Conservation (phyloP, 2,888 invertebrate species). For the Coenonympha arcania region DNA sequence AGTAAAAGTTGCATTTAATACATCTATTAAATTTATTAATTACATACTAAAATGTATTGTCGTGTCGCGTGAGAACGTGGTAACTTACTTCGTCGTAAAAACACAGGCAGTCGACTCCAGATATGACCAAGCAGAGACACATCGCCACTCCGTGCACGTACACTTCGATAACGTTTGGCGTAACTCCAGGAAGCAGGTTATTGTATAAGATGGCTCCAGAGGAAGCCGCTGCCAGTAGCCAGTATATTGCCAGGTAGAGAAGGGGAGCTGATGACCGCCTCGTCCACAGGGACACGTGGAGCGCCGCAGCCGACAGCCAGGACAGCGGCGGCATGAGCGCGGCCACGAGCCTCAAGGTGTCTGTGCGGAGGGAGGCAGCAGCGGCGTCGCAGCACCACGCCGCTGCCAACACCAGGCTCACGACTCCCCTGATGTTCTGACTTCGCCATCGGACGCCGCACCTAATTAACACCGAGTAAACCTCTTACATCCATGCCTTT, state of each 20-base stretch:
- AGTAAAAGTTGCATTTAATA: too few relatives aligned
- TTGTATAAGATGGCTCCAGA: constrained; percentile 49
- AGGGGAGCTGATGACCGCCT: constrained; percentile 57
- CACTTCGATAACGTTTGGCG: constrained; percentile 41
- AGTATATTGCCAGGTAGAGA: constrained; percentile 64
- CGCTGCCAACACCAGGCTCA: constrained; percentile 46
- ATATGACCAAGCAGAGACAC: constrained; percentile 45
- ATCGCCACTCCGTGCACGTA: constrained; percentile 50
- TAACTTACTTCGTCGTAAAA: constrained; percentile 63
- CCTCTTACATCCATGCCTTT: too few relatives aligned
- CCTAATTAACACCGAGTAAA: constrained; percentile 19
- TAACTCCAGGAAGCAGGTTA: constrained; percentile 34
- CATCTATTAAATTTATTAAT: too few relatives aligned
- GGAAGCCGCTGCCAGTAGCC: constrained; percentile 52
- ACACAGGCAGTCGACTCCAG: constrained; percentile 55
- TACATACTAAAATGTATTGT: too few relatives aligned
- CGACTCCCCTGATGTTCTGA: constrained; percentile 55
- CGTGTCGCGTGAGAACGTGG: too few relatives aligned
- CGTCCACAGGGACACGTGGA: constrained; percentile 59
- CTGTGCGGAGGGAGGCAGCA: constrained; percentile 44
- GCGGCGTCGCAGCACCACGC: constrained; percentile 56
- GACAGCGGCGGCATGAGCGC: constrained; percentile 53
- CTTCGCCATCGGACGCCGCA: constrained; percentile 49
- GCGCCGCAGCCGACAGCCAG: constrained; percentile 59
- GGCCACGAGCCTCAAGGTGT: constrained; percentile 47